Percentiles rank a stretch among this genome's conserved stretches.
Evolutionary conservation across 2,113 vertebrate species (phyloP).

Genomic region (Corythornis cristatus): DNA sequence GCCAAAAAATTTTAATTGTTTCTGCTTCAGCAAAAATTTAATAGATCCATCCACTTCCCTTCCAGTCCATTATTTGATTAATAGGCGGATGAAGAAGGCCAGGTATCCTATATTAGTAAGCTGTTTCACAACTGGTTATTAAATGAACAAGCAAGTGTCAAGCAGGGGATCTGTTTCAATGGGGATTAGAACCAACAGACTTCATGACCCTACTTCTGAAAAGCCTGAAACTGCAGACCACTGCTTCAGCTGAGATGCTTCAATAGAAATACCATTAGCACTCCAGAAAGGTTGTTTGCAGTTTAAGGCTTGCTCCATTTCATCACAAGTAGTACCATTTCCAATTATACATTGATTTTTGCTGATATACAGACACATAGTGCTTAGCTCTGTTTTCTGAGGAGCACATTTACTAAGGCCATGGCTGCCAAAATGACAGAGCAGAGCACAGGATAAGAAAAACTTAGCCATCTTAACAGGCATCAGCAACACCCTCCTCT

Average conservation of each 20-base stretch:
- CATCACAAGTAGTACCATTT: background rate
- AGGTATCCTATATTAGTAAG: background rate
- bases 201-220: background rate
- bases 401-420: background rate
- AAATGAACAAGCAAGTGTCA: background rate
- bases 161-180: background rate
- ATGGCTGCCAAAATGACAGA: background rate
- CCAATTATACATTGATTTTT: background rate
- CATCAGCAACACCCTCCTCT: background rate
- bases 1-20: conserved; percentile 40
- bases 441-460: background rate
- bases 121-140: background rate
- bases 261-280: background rate
- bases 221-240: background rate
- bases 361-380: background rate
- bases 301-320: background rate
- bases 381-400: background rate
- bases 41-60: conserved; percentile 28
- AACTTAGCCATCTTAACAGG: background rate
- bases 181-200: background rate
- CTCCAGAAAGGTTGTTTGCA: background rate
- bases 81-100: background rate
- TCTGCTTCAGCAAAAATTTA: background rate
- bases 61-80: conserved; percentile 12
- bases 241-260: background rate